Base-by-base conservation (phyloP, 1,140 invertebrate genomes). In the Rhagoletis pomonella region DNA sequence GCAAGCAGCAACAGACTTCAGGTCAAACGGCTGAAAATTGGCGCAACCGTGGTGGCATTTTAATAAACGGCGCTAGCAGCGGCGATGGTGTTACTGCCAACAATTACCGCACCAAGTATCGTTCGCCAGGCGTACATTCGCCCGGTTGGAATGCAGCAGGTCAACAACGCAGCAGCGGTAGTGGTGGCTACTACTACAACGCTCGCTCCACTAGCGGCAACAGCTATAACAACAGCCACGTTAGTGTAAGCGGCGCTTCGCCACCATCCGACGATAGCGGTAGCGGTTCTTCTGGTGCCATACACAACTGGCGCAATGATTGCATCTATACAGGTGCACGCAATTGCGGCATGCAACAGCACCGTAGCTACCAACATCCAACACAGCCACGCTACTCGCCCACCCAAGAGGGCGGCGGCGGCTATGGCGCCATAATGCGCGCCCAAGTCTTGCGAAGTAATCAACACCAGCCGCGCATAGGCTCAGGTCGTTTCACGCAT, bases 231-330 rank as follows among this genome's bases (percentile, higher is more conserved):
- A 89, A 89, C 84, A 90, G 89, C 67, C 89, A 90, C 69, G 89
- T 87, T 89, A 88, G 64, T 88, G 90, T 84, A 88, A 90, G 58
- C 77, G 89, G 90, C 47, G 91, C 90, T 12, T 90, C 91, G 6
- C 91, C 91, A n/a, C 90, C 91, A 19, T 92, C 90, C 9, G 92
- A 92, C 84, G 64, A 64, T 17, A 62, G 62, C 6, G 59, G 55
- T 19, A 69, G 77, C 19, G 64, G 77, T 10, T 29, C 17, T 12
- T 1, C 29, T 81, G 87, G 86, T 86, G 88, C 89, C 62, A 90
- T 92, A 81, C 90, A 89, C 7, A 93, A 93, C 60, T 93, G 92
- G 92, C 92, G 92, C 1, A 91, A 93, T 85, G 92, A 93, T 87
- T 90, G 91, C 59, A 89, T 93, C 47, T 90, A 90, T 73, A 88